Evolutionary conservation across 2,797 vertebrate genomes (phyloP).

Genomic region (Falco columbarius): DNA sequence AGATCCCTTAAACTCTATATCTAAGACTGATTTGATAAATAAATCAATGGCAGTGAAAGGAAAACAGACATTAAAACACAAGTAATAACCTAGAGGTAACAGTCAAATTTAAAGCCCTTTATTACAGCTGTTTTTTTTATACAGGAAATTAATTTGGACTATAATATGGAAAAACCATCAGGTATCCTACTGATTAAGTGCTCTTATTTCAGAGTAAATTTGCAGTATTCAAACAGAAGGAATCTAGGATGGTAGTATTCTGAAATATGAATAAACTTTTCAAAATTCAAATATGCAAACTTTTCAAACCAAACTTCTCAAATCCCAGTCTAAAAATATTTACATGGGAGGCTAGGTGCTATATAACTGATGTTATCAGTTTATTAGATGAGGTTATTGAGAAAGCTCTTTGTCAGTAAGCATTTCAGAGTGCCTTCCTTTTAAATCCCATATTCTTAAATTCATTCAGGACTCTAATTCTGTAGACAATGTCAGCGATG

Average conservation of each 20-base stretch:
- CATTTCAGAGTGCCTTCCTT: not conserved
- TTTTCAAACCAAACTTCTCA: not conserved
- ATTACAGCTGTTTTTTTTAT: not conserved
- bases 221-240: not conserved
- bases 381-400: not conserved
- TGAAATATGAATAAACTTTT: not conserved
- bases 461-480: not conserved
- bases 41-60: not conserved
- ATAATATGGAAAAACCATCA: not conserved
- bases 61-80: not conserved
- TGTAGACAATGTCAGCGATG: not conserved
- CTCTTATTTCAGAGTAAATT: not conserved
- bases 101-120: not conserved
- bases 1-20: rapidly evolving
- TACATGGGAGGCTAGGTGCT: not conserved
- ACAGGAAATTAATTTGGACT: not conserved
- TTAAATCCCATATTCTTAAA: not conserved
- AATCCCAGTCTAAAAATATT: not conserved
- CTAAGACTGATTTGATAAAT: not conserved
- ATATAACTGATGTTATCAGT: not conserved
- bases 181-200: not conserved
- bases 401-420: not conserved
- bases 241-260: not conserved
- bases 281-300: not conserved
- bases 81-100: not conserved